Base-by-base conservation (phyloP, 2,113 vertebrate genomes). In the Pelecanoides urinatrix region DNA sequence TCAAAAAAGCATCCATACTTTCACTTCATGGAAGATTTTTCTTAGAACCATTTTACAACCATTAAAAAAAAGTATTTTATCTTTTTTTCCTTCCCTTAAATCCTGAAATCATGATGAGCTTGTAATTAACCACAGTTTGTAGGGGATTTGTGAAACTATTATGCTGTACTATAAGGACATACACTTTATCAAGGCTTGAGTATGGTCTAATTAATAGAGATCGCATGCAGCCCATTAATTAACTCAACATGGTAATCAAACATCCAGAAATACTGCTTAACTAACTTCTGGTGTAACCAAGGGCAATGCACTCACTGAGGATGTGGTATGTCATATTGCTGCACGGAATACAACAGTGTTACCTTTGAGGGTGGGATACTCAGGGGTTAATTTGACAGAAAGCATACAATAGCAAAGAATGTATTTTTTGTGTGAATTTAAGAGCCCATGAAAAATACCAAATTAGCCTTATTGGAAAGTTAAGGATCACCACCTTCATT, bases 161-260 rank as follows among this genome's bases (percentile, higher is more conserved):
- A 83, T 32, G 36, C 65, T 61, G 17, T 52, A 55, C 88, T 91
- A 61, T 82, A 74, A 94, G 92, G 84, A 94, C 92, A 88, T 61
- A 76, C 50, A 71, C 55, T 96, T 96, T 94, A 96, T 95, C 92
- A 96, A 91, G 86, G 88, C 81, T 77, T 62, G 55, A 95, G 96
- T 81, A 45, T 21, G 19, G 86, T 91, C 86, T 94, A 97, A 95
- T 96, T 97, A 97, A 97, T 85, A 91, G 73, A 91, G 73, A 94
- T 95, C 45, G 5, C 70, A 95, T 79, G 66, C 89, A 96, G 96
- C 83, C 91, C 81, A 79, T 95, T 97, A 96, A 95, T 96, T 97
- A 95, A 94, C 76, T 95, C 70, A 76, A 95, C 86, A 11, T 47
- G 80, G 86, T 79, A 95, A 97, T 96, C 94, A 97, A 94, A 92